Conservation (phyloP, 2,888 invertebrate genomes). For the Piscicola geometra region DNA sequence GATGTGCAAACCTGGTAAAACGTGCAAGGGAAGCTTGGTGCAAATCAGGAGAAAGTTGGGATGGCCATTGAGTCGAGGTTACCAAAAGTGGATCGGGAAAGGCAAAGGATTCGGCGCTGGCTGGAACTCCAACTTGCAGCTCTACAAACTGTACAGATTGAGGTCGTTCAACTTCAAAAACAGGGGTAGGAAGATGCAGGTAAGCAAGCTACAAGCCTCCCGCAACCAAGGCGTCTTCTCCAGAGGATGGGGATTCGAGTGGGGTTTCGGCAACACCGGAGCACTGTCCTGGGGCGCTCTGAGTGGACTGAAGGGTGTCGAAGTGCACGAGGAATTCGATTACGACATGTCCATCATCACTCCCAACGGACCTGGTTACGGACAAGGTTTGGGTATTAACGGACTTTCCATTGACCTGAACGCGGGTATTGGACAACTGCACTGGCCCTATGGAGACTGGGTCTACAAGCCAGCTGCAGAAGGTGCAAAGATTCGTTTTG, state of each 20-base stretch:
- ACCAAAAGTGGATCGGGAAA: not conserved
- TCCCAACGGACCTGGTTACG: not conserved
- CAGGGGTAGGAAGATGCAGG: not conserved
- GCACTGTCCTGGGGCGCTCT: conserved; percentile 9
- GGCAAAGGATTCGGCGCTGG: not conserved
- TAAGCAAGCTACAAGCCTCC: not conserved
- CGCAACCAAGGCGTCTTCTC: not conserved
- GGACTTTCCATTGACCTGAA: conserved; percentile 13
- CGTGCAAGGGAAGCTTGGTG: not conserved
- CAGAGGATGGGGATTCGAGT: not conserved
- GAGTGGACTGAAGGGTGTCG: not conserved
- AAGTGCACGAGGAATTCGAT: not conserved
- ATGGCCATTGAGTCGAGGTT: not conserved
- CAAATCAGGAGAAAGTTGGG: not conserved
- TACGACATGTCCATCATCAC: not conserved
- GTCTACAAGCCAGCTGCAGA: conserved; percentile 5
- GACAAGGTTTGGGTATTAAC: conserved; percentile 19
- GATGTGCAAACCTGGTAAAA: not conserved
- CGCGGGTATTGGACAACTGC: conserved; percentile 13
- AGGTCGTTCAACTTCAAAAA: not conserved
- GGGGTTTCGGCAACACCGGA: not conserved
- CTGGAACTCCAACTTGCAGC: not conserved
- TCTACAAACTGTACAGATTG: not conserved
- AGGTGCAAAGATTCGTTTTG: not conserved
- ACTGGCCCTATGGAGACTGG: conserved; percentile 31